A percentile compares a stretch with the other conserved stretches of the same genome.
These are phyloP conservation scores for Pherbina coryleti DNA, from an alignment of 2,888 invertebrate genomes.

Conservation along the genomic window DNA sequence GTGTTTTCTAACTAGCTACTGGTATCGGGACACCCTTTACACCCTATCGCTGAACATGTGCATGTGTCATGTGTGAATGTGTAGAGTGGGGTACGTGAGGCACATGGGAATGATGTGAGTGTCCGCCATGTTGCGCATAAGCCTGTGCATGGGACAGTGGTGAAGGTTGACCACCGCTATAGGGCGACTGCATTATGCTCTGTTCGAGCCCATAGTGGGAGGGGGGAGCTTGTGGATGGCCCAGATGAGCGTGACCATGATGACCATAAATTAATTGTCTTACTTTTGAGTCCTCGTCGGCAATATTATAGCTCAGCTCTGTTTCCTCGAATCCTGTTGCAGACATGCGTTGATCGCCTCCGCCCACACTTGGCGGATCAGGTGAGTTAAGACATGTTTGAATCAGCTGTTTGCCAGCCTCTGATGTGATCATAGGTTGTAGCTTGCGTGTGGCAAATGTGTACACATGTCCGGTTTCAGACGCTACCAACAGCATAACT, in stretches of 20 bases:
- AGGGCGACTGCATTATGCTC: slow-evolving; percentile 79
- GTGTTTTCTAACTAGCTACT: not conserved
- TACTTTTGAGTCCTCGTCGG: slow-evolving; percentile 97
- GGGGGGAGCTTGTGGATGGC: slow-evolving; percentile 74
- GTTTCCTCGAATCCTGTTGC: slow-evolving; percentile 99
- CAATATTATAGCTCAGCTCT: slow-evolving; percentile 96
- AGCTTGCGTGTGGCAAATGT: slow-evolving; percentile 99
- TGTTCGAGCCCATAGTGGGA: slow-evolving; percentile 78
- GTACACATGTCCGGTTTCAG: slow-evolving; percentile 99
- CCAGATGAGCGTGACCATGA: slow-evolving; percentile 78
- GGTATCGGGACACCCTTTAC: not conserved
- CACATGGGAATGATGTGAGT: slow-evolving; percentile 76
- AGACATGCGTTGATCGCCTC: slow-evolving; percentile 95
- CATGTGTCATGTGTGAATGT: slow-evolving; percentile 75
- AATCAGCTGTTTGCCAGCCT: slow-evolving; percentile 96
- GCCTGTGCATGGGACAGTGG: slow-evolving; percentile 74
- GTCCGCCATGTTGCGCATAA: slow-evolving; percentile 68
- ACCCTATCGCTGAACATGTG: slow-evolving; percentile 85
- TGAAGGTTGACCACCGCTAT: slow-evolving; percentile 74
- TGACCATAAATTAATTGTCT: slow-evolving; percentile 92
- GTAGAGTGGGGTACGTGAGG: slow-evolving; percentile 76
- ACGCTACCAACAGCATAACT: slow-evolving; percentile 99
- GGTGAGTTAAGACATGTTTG: slow-evolving; percentile 99
- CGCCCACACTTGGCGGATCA: slow-evolving; percentile 82
- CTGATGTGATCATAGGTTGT: slow-evolving; percentile 99